These are phyloP conservation scores for Monoplex corrugatus DNA, from an alignment of 2,888 invertebrate species.

Conservation along the genomic window DNA sequence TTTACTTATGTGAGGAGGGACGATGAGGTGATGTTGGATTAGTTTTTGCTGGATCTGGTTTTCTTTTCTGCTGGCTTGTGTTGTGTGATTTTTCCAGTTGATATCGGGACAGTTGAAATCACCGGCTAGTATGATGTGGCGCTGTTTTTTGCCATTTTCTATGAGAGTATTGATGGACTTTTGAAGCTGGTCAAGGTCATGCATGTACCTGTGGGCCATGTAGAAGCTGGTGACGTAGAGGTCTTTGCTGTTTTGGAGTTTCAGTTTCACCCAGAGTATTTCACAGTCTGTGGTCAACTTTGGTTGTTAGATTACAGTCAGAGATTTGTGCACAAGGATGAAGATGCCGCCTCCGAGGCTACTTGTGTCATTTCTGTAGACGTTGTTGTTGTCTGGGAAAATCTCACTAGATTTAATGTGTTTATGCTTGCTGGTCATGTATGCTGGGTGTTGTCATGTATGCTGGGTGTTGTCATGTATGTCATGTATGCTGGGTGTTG, in stretches of 20 bases:
- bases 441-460: too few species aligned
- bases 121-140: constrained; percentile 9
- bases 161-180: not conserved
- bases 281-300: not conserved
- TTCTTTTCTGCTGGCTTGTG: not conserved
- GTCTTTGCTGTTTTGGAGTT: not conserved
- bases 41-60: not conserved
- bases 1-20: not conserved
- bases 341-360: too few species aligned
- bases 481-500: too few species aligned
- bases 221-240: not conserved
- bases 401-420: too few species aligned
- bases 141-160: not conserved
- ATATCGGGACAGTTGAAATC: constrained; percentile 20
- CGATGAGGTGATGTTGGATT: not conserved
- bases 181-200: constrained; percentile 18
- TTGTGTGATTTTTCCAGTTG: constrained; percentile 8
- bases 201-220: not conserved
- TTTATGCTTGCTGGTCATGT: too few species aligned
- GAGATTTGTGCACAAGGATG: not conserved
- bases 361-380: too few species aligned
- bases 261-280: constrained; percentile 8
- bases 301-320: constrained; percentile 9
- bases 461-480: too few species aligned
- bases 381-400: too few species aligned